A percentile compares a stretch with the other conserved stretches of the same genome.
Conservation (phyloP, 2,113 vertebrate species). For the Morone chrysops region DNA sequence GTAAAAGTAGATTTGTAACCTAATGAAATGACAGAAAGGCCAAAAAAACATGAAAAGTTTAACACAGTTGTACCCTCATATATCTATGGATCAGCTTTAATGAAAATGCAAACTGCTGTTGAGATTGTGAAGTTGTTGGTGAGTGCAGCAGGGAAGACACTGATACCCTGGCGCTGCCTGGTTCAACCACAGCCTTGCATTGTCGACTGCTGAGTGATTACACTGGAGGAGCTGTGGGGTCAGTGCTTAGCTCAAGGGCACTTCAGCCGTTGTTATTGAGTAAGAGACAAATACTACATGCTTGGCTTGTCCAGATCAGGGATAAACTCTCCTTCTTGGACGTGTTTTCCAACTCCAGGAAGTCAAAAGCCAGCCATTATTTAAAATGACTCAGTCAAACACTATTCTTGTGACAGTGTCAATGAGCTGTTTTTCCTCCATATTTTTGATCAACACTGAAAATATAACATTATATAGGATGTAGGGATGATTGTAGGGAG, state of each 20-base stretch:
- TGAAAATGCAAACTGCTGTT: conserved; percentile 1
- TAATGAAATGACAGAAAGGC: conserved; percentile 52
- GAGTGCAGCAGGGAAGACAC: background rate
- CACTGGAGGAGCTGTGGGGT: conserved; percentile 57
- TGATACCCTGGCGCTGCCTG: conserved; percentile 37
- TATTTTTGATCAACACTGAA: background rate
- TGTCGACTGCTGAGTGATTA: conserved; percentile 59
- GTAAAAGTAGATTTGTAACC: conserved; percentile 31
- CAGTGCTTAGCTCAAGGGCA: conserved; percentile 75
- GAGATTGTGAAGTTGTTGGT: conserved; percentile 8
- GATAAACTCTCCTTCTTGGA: background rate
- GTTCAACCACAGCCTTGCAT: conserved; percentile 53
- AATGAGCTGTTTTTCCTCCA: conserved; percentile 16
- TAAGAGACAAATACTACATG: conserved; percentile 51
- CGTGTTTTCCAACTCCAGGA: conserved; percentile 21
- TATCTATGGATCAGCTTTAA: conserved; percentile 9
- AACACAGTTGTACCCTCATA: conserved; percentile 3
- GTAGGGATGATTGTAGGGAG: background rate
- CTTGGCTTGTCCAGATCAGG: conserved; percentile 43
- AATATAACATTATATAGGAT: background rate
- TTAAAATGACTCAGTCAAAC: conserved; percentile 28
- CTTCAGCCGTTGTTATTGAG: conserved; percentile 55
- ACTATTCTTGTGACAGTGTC: background rate
- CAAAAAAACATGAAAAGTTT: background rate
- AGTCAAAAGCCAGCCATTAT: conserved; percentile 7